Base-by-base conservation (phyloP, 2,888 invertebrate species). In the Sturmia bella region DNA sequence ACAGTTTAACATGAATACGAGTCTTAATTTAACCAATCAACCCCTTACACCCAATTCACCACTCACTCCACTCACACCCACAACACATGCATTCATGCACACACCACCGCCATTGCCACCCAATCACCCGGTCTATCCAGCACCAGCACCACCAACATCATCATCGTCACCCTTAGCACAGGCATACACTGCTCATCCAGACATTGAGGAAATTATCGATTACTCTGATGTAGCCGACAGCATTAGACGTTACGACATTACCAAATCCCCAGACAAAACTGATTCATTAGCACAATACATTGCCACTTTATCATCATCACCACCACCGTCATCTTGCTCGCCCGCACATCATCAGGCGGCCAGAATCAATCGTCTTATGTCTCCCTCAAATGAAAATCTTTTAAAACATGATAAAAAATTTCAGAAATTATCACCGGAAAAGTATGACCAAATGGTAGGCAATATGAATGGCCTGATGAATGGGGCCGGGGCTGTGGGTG, bases 361-460 rank as follows among this genome's bases (percentile, higher is more conserved):
- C 48, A 74, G 66, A 84, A 74, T 83, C 77, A 86, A 85, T 75
- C 86, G 85, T 41, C 86, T 87, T 17, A 87, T 86, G 66, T 89
- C 90, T 7, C 85, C 89, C 27, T 87, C 87, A 39, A 86, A 86
- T 81, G 89, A 89, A 74, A 88, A 88, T 84, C 87, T 89, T 84
- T 85, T 89, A 76, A 89, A 89, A 86, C 85, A 86, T 69, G 89
- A 91, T 86, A 84, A 85, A 17, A 88, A 89, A 88, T 90, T 90
- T 87, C 90, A 90, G 88, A 90, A 89, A 85, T 76, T 89, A 4
- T 88, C 90, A 32, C 89, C 89, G 6, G 89, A 90, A 61, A 89
- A 89, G 43, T 89, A 88, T 73, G 90, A 90, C 81, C 87, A 87
- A 43, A 80, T 90, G 83, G 87, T 89, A 78, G 89, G 89, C 17